phyloP scores from a whole-genome alignment of 2,888 invertebrate species.

The Caradrina clavipalpis region DNA sequence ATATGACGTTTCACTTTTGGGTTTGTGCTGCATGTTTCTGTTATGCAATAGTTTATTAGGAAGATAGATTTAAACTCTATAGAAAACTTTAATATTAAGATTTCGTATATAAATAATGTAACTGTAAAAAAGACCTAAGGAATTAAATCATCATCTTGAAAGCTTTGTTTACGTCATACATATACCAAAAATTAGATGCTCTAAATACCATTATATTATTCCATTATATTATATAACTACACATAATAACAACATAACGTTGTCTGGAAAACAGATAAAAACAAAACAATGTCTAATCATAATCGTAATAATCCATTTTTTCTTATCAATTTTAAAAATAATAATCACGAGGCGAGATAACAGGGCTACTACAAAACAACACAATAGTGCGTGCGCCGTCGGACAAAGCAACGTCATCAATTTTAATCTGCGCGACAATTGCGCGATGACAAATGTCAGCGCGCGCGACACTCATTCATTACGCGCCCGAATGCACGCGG shows the following conservation, averaged over 20 bases:
- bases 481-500: conserved; percentile 84
- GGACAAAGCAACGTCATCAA: conserved; percentile 90
- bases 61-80: too few relatives aligned
- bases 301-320: conserved; percentile 54
- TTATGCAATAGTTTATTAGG: conserved; percentile 58
- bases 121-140: neutral
- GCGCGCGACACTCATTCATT: conserved; percentile 88
- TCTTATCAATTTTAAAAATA: conserved; percentile 73
- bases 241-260: conserved; percentile 8
- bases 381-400: conserved; percentile 81
- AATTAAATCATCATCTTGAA: conserved; percentile 16
- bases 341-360: conserved; percentile 79
- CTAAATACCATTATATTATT: neutral
- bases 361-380: conserved; percentile 73
- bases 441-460: conserved; percentile 90
- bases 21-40: conserved; percentile 54
- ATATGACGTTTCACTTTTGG: conserved; percentile 80
- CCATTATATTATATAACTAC: conserved; percentile 17
- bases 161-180: conserved; percentile 21
- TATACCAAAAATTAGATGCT: conserved; percentile 20
- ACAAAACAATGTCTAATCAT: conserved; percentile 30
- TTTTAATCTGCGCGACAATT: conserved; percentile 90
- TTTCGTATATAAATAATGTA: conserved; percentile 4
- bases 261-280: conserved; percentile 26
- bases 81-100: neutral